A percentile compares a stretch with the other conserved stretches of the same genome.
Evolutionary conservation across 2,888 invertebrate species (phyloP).

Genomic region (Acleris sparsana): DNA sequence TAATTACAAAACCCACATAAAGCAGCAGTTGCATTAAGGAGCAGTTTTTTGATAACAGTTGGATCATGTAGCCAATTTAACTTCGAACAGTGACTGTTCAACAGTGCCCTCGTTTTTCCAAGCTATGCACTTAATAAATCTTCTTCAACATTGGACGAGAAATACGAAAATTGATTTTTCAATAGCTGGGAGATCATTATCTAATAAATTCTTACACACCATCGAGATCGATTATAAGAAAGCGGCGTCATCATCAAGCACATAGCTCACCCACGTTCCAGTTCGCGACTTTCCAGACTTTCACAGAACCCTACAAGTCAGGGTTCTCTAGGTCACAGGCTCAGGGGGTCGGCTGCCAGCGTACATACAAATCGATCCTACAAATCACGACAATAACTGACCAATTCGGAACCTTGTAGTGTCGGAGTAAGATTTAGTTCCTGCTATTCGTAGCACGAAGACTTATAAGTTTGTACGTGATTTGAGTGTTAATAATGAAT

Average conservation of each 20-base stretch:
- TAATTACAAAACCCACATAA: too few relatives aligned
- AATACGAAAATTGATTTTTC: too few relatives aligned
- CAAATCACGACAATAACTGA: not conserved
- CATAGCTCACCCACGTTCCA: constrained; percentile 27
- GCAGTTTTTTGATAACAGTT: too few relatives aligned
- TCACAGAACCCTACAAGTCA: constrained; percentile 65
- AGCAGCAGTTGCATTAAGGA: too few relatives aligned
- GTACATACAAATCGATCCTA: constrained; percentile 66
- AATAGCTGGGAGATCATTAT: too few relatives aligned
- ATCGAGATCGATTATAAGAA: constrained; percentile 13
- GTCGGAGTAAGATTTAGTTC: not conserved
- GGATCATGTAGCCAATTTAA: too few relatives aligned
- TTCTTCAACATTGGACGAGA: too few relatives aligned
- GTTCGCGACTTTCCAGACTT: constrained; percentile 56
- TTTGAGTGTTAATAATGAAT: constrained; percentile 1
- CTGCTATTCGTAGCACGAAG: not conserved
- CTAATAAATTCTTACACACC: not conserved
- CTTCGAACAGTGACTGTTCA: too few relatives aligned
- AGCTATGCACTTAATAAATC: too few relatives aligned
- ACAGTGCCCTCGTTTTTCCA: too few relatives aligned
- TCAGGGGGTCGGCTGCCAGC: constrained; percentile 61
- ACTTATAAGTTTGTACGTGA: constrained; percentile 31
- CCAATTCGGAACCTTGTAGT: constrained; percentile 2
- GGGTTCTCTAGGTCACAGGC: constrained; percentile 76
- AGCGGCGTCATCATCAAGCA: constrained; percentile 1